Conservation (phyloP, 2,113 vertebrate species). For the Bettongia penicillata region DNA sequence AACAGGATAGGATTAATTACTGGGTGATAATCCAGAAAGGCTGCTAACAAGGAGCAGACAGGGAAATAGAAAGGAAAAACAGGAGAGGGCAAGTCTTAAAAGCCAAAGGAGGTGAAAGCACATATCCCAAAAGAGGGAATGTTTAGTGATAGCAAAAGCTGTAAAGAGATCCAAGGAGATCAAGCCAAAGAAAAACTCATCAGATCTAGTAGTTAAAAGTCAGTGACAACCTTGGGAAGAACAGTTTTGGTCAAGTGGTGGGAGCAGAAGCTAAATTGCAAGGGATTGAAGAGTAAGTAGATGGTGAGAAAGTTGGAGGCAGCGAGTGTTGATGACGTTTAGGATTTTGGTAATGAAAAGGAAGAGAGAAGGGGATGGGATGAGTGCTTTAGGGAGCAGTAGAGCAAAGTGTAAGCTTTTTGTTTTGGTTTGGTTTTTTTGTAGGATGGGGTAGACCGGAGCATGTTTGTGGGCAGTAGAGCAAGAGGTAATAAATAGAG, state of each 20-base stretch:
- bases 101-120: not conserved
- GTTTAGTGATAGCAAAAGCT: not conserved
- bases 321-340: not conserved
- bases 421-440: not conserved
- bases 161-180: not conserved
- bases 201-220: not conserved
- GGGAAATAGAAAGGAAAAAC: not conserved
- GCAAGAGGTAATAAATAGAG: not conserved
- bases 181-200: not conserved
- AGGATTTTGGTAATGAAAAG: not conserved
- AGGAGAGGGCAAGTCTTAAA: not conserved
- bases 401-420: not conserved
- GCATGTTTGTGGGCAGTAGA: not conserved
- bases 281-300: not conserved
- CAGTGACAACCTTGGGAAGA: not conserved
- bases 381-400: not conserved
- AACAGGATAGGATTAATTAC: not conserved
- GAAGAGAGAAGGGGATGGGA: not conserved
- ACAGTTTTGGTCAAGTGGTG: not conserved
- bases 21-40: not conserved
- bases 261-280: not conserved
- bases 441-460: not conserved
- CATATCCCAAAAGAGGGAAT: not conserved
- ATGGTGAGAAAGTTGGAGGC: not conserved
- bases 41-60: not conserved